Evolutionary conservation across 2,888 invertebrate species (phyloP), one percentile per base, ranked within the genome.

Genomic region (Aleiodes leptofemur): DNA sequence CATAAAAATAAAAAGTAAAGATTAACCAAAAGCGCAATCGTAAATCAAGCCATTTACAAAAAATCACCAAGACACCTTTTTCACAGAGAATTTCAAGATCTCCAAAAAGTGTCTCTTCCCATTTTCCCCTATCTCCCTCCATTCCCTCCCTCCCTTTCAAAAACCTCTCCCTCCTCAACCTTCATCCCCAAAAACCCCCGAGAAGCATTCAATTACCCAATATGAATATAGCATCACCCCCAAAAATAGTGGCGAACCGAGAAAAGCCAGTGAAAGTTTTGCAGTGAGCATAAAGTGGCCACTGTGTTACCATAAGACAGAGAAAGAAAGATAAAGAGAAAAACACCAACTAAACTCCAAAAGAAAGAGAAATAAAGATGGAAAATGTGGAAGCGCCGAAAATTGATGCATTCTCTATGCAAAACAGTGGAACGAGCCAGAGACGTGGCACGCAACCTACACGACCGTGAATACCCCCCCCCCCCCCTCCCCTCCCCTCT

Each of bases 371-470:
- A 76, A 72, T 78, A 73, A 76, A 72, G 78, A 76, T 76, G 76
- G 80, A 59, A 43, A 43, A 43, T 4, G 5, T 78, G 82, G 82
- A 84, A 84, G 84, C 83, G 83, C 81, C 83, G 84, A 84, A 86
- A 87, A 88, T 88, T 86, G 86, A 88, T 87, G 87, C 82, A 84
- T 86, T 87, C 83, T 82, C 84, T 86, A 87, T 86, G 87, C 87
- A 87, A 88, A 87, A 83, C 82, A 85, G 86, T 82, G 82, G 82
- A 84, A 85, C 82, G 83, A 82, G 83, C 77, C 75, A 77, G 77
- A 81, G 81, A 43, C 43, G 43, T 43, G 43, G 80, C 85, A 85
- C 84, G 85, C 85, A 83, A 85, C 80, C 82, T 76, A 79, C 59
- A 51, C 61, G 61, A 72, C 51, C 71, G 23, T 61, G 72, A 61